phyloP scores from a whole-genome alignment of 2,888 invertebrate species.

The Cantharis rufa region DNA sequence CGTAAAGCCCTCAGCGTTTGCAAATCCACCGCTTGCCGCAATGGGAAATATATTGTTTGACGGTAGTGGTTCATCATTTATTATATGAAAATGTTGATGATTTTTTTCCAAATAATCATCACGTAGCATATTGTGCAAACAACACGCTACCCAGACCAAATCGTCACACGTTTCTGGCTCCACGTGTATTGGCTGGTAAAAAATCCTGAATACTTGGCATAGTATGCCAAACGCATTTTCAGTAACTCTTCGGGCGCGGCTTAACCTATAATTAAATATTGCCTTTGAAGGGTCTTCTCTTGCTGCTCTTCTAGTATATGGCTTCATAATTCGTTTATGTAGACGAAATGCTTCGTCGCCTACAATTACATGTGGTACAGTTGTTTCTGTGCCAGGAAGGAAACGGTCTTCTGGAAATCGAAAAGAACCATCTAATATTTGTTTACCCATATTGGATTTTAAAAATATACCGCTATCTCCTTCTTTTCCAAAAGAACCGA shows the following conservation, averaged over 20 bases:
- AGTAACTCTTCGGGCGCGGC: background rate
- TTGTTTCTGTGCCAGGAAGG: background rate
- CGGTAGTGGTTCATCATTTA: background rate
- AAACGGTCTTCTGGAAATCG: background rate
- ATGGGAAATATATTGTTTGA: background rate
- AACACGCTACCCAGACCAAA: background rate
- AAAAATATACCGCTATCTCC: background rate
- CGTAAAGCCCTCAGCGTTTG: background rate
- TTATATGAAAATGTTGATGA: background rate
- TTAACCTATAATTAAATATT: background rate
- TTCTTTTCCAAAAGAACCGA: background rate
- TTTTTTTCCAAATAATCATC: background rate
- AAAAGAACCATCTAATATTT: background rate
- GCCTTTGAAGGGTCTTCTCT: background rate
- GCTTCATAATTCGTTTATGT: background rate
- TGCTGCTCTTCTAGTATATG: background rate
- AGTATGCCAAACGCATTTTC: background rate
- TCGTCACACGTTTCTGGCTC: background rate
- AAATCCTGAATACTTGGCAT: background rate
- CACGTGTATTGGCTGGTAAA: background rate
- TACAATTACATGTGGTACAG: background rate
- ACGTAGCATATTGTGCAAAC: background rate
- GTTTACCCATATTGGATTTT: background rate
- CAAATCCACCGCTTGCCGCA: background rate
- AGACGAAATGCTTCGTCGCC: background rate